phyloP scores from a whole-genome alignment of 2,113 vertebrate genomes.

The Trachemys scripta region DNA sequence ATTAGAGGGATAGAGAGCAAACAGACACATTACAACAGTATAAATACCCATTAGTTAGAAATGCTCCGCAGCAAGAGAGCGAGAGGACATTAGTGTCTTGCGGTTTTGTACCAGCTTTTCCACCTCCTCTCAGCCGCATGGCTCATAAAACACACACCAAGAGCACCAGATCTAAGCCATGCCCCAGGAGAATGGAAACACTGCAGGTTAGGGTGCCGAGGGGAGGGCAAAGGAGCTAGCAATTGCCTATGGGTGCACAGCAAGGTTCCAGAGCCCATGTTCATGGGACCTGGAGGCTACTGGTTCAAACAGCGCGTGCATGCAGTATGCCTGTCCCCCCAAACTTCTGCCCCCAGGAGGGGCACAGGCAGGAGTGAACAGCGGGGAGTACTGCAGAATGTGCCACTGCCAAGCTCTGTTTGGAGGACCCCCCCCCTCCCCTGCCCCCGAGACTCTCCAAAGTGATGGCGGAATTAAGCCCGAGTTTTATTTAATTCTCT shows the following conservation, averaged over 20 bases:
- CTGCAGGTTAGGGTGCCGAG: not conserved
- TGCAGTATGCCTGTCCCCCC: not conserved
- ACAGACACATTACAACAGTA: constrained; percentile 60
- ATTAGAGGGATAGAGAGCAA: constrained; percentile 69
- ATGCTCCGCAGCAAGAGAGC: not conserved
- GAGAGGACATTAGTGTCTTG: accelerated
- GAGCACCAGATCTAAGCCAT: accelerated
- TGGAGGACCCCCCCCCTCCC: not conserved
- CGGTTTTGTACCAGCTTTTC: not conserved
- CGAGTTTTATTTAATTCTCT: constrained; percentile 76
- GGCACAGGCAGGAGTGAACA: not conserved
- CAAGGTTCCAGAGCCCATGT: accelerated
- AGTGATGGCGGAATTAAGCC: constrained; percentile 75
- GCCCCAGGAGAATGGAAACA: not conserved
- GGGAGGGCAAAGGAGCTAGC: not conserved
- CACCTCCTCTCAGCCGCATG: not conserved
- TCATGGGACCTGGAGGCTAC: not conserved
- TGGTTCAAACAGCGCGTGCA: accelerated
- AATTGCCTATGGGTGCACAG: accelerated
- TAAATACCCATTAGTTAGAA: constrained; percentile 65
- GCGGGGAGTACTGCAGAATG: not conserved
- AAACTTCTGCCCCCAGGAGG: accelerated
- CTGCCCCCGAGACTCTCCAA: constrained; percentile 49
- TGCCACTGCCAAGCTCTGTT: constrained; percentile 51
- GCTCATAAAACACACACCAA: not conserved